phyloP scores from a whole-genome alignment of 2,888 invertebrate species.

The Drosophila kokeensis region DNA sequence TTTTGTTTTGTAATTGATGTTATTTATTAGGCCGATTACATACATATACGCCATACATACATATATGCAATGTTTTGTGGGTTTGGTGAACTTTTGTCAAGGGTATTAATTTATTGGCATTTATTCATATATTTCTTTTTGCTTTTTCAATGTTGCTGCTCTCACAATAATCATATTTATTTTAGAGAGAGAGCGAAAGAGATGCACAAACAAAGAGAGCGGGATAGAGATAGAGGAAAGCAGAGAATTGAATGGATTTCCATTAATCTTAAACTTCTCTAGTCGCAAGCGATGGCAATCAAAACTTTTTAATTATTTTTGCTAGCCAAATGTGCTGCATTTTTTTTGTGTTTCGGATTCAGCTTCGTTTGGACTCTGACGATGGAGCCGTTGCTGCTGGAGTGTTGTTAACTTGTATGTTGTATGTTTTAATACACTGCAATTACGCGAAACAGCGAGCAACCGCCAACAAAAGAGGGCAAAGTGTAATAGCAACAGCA shows the following conservation, averaged over 20 bases:
- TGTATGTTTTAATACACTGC: constrained; percentile 68
- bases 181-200: background rate
- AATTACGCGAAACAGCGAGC: constrained; percentile 47
- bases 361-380: constrained; percentile 15
- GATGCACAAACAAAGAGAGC: background rate
- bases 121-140: background rate
- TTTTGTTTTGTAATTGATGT: background rate
- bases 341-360: constrained; percentile 2
- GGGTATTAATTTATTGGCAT: background rate
- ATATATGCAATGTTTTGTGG: background rate
- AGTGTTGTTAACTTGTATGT: constrained; percentile 50
- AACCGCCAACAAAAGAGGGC: constrained; percentile 31
- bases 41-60: background rate
- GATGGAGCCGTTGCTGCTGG: constrained; percentile 16
- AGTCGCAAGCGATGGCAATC: constrained; percentile 50
- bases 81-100: background rate
- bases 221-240: background rate
- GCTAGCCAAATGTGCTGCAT: constrained; percentile 46
- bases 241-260: constrained; percentile 26
- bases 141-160: background rate
- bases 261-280: constrained; percentile 50
- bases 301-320: constrained; percentile 72
- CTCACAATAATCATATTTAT: background rate
- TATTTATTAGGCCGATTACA: background rate
- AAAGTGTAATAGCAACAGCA: constrained; percentile 55